A percentile compares a stretch with the other conserved stretches of the same genome.
These are phyloP conservation scores for Oryzias curvinotus DNA, from an alignment of 2,113 vertebrate species.

Conservation along the genomic window DNA sequence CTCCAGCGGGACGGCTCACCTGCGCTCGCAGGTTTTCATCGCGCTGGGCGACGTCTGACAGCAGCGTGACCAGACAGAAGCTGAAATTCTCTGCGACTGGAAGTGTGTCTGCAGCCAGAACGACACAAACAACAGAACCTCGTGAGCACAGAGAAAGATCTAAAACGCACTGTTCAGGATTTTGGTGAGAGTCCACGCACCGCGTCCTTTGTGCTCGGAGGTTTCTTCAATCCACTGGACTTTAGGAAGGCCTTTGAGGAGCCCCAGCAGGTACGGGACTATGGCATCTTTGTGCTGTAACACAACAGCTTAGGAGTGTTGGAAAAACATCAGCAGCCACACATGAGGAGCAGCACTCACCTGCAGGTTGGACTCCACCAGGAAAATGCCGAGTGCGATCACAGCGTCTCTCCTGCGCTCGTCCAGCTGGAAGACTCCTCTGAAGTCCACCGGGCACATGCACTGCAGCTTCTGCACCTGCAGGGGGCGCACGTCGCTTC, in stretches of 20 bases:
- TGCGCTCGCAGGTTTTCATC: slow-evolving; percentile 84
- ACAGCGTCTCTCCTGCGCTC: slow-evolving; percentile 95
- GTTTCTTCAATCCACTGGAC: slow-evolving; percentile 98
- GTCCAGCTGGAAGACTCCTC: slow-evolving; percentile 94
- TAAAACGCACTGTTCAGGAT: too few relatives aligned
- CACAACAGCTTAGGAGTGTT: neutral
- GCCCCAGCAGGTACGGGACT: slow-evolving; percentile 90
- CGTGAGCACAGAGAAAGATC: too few relatives aligned
- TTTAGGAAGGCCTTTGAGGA: slow-evolving; percentile 91
- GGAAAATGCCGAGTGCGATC: slow-evolving; percentile 92
- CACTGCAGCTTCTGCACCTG: slow-evolving; percentile 98
- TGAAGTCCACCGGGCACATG: slow-evolving; percentile 97
- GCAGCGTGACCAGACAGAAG: slow-evolving; percentile 89
- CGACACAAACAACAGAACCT: too few relatives aligned
- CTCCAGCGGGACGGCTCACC: slow-evolving; percentile 77
- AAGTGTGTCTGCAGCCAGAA: slow-evolving; percentile 78
- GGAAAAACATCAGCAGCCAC: too few relatives aligned
- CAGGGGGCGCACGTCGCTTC: neutral
- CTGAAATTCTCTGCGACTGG: slow-evolving; percentile 95
- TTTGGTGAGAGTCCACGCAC: neutral
- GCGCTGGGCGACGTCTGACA: slow-evolving; percentile 90
- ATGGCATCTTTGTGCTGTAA: slow-evolving; percentile 90
- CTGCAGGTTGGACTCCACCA: slow-evolving; percentile 96
- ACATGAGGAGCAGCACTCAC: slow-evolving; percentile 53
- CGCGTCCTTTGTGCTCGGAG: slow-evolving; percentile 86